Conservation (phyloP, 2,888 invertebrate species). For the Nomada ruficornis region DNA sequence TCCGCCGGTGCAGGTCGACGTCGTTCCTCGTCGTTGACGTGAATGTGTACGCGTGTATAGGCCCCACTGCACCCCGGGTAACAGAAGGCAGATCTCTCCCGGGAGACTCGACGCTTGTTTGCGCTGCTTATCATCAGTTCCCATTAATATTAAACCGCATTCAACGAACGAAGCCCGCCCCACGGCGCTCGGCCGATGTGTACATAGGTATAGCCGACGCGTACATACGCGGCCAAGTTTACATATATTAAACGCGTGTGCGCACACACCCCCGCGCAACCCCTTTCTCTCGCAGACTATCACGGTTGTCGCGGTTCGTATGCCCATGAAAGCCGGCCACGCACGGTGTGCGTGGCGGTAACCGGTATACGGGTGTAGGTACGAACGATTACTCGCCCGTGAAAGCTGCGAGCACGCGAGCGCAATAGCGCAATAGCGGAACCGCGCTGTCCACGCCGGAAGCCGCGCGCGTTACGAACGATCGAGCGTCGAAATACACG, state of each 20-base stretch:
- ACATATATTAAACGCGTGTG: conserved; percentile 57
- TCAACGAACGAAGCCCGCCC: conserved; percentile 82
- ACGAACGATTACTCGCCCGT: conserved; percentile 22
- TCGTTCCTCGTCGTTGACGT: conserved; percentile 29
- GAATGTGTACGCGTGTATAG: conserved; percentile 60
- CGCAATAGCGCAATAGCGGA: conserved; percentile 20
- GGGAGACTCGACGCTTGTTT: conserved; percentile 84
- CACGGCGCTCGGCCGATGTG: conserved; percentile 67
- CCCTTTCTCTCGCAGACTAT: conserved; percentile 10
- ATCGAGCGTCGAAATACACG: conserved; percentile 49
- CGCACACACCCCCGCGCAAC: background rate
- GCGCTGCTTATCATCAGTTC: conserved; percentile 84
- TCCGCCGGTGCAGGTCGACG: conserved; percentile 31
- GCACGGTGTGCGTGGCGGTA: background rate
- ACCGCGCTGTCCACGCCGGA: conserved; percentile 31
- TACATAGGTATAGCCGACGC: conserved; percentile 68
- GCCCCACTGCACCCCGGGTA: conserved; percentile 81
- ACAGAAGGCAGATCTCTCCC: conserved; percentile 84
- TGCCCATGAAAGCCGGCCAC: conserved; percentile 2
- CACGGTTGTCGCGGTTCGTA: background rate
- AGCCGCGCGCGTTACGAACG: conserved; percentile 51
- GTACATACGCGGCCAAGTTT: conserved; percentile 33
- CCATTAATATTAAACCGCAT: conserved; percentile 85
- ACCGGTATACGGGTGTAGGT: background rate
- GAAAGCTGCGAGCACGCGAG: conserved; percentile 3